Evolutionary conservation across 2,797 vertebrate genomes (phyloP).

Genomic region (Sylvilagus floridanus): DNA sequence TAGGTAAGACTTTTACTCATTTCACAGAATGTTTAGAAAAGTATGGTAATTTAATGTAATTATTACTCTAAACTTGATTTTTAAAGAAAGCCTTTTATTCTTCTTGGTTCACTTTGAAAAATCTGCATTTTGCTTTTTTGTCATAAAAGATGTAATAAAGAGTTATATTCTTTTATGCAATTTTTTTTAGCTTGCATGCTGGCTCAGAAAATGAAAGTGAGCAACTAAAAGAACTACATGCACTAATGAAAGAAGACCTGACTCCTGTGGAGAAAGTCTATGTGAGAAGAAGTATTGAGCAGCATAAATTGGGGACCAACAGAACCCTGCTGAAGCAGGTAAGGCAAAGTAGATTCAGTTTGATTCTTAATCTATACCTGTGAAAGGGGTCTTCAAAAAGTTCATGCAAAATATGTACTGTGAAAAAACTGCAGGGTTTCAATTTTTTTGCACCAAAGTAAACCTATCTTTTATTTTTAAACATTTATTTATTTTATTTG

Average conservation of each 20-base stretch:
- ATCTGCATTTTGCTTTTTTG: neutral
- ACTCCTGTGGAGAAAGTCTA: slow-evolving; percentile 85
- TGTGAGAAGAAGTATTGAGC: slow-evolving; percentile 89
- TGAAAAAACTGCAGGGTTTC: no score
- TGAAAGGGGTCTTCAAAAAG: no score
- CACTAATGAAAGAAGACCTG: slow-evolving; percentile 88
- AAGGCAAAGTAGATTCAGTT: neutral
- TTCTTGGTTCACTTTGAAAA: slow-evolving; percentile 27
- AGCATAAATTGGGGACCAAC: slow-evolving; percentile 90
- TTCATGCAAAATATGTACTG: no score
- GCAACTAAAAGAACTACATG: slow-evolving; percentile 88
- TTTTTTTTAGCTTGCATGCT: slow-evolving; percentile 87
- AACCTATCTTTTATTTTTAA: no score
- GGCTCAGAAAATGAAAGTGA: slow-evolving; percentile 88
- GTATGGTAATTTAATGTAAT: neutral
- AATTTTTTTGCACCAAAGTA: no score
- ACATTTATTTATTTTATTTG: no score
- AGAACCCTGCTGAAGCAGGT: slow-evolving; percentile 88
- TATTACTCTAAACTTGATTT: neutral
- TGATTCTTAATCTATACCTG: neutral
- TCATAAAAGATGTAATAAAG: neutral
- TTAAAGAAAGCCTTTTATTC: neutral
- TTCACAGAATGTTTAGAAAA: neutral
- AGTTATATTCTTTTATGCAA: neutral
- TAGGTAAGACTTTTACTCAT: slow-evolving; percentile 85